Evolutionary conservation across 2,113 vertebrate genomes (phyloP).

Genomic region (Scytalopus superciliaris): DNA sequence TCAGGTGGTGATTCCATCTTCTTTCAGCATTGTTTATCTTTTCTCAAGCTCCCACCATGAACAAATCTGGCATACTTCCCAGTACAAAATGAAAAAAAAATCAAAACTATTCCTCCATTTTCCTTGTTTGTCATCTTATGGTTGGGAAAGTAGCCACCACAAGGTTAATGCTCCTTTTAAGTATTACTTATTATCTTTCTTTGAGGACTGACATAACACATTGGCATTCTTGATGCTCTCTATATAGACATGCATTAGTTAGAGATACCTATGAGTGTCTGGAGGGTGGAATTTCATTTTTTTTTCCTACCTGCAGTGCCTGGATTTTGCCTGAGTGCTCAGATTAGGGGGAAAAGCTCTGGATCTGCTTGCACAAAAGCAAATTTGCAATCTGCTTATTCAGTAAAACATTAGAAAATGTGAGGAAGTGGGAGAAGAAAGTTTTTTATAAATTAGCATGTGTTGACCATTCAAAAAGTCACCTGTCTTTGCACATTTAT

Average conservation of each 20-base stretch:
- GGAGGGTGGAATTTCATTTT: background rate
- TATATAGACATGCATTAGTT: background rate
- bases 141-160: background rate
- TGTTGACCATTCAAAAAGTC: background rate
- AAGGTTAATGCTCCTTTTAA: background rate
- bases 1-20: background rate
- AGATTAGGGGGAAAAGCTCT: background rate
- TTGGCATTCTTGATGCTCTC: background rate
- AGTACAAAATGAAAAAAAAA: background rate
- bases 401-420: background rate
- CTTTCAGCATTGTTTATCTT: background rate
- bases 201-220: background rate
- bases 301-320: background rate
- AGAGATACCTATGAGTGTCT: background rate
- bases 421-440: background rate
- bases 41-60: background rate
- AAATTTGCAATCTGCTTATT: background rate
- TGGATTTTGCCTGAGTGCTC: background rate
- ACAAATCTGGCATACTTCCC: background rate
- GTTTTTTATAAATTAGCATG: background rate
- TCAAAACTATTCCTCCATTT: background rate
- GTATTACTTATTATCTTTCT: background rate
- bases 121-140: background rate
- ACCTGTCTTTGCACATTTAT: background rate
- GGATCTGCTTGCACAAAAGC: background rate